Percentiles rank a stretch among this genome's conserved stretches.
Conservation (phyloP, 1,140 invertebrate genomes). For the Polypedilum pembai region DNA sequence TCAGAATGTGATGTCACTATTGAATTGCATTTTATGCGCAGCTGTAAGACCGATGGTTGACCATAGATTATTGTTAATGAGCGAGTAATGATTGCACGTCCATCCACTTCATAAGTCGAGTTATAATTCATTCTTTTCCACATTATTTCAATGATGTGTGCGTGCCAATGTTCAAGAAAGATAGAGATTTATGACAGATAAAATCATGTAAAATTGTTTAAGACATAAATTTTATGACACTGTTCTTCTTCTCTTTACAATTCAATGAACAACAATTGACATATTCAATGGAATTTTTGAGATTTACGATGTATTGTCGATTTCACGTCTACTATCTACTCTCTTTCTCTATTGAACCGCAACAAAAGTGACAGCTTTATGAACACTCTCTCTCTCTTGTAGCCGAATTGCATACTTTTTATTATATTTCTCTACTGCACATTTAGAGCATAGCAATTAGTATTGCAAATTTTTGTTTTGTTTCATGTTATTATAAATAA, state of each 20-base stretch:
- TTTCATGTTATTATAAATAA: no score
- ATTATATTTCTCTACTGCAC: background rate
- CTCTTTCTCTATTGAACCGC: background rate
- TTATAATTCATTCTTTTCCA: no score
- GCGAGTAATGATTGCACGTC: background rate
- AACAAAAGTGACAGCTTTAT: slow-evolving; percentile 11
- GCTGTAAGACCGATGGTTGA: background rate
- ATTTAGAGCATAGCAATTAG: slow-evolving; percentile 12
- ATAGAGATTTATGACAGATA: background rate
- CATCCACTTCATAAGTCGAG: background rate
- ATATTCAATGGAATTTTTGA: background rate
- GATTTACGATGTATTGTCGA: background rate
- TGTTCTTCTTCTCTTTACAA: background rate
- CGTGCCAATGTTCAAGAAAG: background rate
- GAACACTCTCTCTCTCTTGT: background rate
- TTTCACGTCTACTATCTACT: background rate
- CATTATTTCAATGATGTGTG: no score
- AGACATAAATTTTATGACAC: background rate
- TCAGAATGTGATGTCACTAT: slow-evolving; percentile 1
- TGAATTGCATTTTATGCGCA: background rate
- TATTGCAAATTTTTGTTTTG: background rate
- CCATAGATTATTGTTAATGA: slow-evolving; percentile 3
- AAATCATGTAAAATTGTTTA: background rate
- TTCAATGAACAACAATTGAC: background rate
- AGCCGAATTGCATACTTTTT: background rate